Conservation (phyloP, 2,113 vertebrate species). For the Otolemur garnettii region DNA sequence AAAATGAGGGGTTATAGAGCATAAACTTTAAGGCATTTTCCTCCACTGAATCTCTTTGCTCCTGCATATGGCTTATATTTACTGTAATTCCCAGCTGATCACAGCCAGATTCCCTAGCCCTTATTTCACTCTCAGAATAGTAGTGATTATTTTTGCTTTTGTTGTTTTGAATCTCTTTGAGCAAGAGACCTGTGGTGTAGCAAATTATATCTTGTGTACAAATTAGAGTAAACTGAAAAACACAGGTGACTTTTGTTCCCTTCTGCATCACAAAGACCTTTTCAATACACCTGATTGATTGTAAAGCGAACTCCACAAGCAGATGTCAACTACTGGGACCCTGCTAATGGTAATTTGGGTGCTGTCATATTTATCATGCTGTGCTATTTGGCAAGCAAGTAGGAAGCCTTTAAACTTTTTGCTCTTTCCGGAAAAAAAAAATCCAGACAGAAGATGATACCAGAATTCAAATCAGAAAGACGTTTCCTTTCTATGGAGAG, state of each 20-base stretch:
- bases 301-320: conserved; percentile 67
- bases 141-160: conserved; percentile 81
- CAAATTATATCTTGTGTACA: conserved; percentile 83
- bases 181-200: conserved; percentile 66
- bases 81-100: conserved; percentile 70
- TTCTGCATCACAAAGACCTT: conserved; percentile 73
- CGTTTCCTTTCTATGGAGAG: conserved; percentile 22
- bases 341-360: conserved; percentile 76
- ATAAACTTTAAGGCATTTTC: conserved; percentile 50
- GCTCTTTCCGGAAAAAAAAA: conserved; percentile 42
- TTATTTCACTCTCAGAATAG: conserved; percentile 73
- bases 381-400: conserved; percentile 73
- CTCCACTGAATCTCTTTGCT: conserved; percentile 43
- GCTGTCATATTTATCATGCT: conserved; percentile 67
- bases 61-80: conserved; percentile 60
- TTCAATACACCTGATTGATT: conserved; percentile 78
- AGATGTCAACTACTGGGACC: conserved; percentile 68
- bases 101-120: conserved; percentile 64
- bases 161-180: conserved; percentile 80
- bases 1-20: conserved; percentile 5
- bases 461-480: conserved; percentile 58
- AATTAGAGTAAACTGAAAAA: conserved; percentile 82
- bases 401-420: conserved; percentile 69
- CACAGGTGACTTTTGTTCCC: conserved; percentile 81
- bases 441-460: conserved; percentile 52